Percentiles rank a stretch among this genome's conserved stretches.
Conservation (phyloP, 2,888 invertebrate genomes). For the Ditula angustiorana region DNA sequence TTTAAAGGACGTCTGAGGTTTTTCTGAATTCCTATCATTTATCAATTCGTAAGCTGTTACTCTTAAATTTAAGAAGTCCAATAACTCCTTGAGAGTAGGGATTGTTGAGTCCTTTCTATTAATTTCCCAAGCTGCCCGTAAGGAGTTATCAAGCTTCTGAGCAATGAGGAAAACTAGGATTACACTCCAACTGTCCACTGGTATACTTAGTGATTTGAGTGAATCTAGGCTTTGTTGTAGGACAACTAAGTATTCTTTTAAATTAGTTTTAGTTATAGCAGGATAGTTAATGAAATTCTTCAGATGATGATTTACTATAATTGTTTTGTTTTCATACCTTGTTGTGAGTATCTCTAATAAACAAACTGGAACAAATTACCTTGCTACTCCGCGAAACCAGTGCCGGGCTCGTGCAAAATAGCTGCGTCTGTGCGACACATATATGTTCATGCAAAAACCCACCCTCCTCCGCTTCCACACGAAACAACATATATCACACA, state of each 20-base stretch:
- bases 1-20: no score
- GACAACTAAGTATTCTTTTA: constrained; percentile 13
- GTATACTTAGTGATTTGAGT: constrained; percentile 3
- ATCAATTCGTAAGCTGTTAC: no score
- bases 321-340: constrained; percentile 6
- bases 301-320: constrained; percentile 1
- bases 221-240: constrained; percentile 33
- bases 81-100: not conserved
- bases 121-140: constrained; percentile 36
- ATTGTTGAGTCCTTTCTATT: constrained; percentile 10
- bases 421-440: no score
- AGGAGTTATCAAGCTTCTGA: constrained; percentile 34
- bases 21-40: no score
- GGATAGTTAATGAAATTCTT: not conserved
- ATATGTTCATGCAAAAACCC: no score
- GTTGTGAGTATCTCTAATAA: not conserved
- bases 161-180: constrained; percentile 21
- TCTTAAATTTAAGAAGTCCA: not conserved
- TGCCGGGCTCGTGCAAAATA: no score
- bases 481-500: no score
- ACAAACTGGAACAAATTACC: no score
- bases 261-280: not conserved
- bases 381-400: no score
- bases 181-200: constrained; percentile 25
- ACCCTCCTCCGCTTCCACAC: no score